phyloP scores from a whole-genome alignment of 2,888 invertebrate species.

The Cryptus armator region DNA sequence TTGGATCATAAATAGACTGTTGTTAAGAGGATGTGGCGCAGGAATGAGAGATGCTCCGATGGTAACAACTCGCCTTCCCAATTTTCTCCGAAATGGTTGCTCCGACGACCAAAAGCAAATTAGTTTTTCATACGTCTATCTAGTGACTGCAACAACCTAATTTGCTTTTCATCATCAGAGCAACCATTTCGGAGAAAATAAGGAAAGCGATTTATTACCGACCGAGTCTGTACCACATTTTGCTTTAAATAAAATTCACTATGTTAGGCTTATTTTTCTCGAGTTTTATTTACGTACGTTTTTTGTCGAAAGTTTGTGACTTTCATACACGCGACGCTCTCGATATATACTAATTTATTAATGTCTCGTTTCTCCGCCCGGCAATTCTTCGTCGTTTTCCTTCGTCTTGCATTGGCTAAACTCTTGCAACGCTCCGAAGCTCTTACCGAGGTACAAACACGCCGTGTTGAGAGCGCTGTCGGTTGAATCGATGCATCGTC shows the following conservation, averaged over 20 bases:
- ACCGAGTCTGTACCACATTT: no score
- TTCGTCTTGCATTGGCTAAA: not conserved
- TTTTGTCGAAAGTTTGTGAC: constrained; percentile 5
- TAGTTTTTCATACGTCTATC: no score
- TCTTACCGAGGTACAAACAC: not conserved
- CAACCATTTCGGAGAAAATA: no score
- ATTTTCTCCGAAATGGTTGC: no score
- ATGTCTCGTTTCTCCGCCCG: constrained; percentile 47
- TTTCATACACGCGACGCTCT: constrained; percentile 45
- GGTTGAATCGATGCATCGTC: constrained; percentile 2
- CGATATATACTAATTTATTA: constrained; percentile 53
- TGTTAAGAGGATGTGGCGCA: no score
- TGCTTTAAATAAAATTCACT: not conserved
- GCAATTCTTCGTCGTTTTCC: constrained; percentile 6
- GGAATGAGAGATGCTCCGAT: no score
- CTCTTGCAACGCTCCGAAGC: not conserved
- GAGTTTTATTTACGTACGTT: not conserved
- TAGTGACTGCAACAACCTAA: no score
- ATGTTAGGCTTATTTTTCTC: constrained; percentile 1
- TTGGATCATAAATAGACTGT: no score
- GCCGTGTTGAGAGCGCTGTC: not conserved
- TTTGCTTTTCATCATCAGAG: no score
- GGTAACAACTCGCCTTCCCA: no score
- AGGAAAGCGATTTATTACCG: no score
- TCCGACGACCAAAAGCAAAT: no score